Evolutionary conservation across 2,797 vertebrate species (phyloP).

Genomic region (Helicolenus hilgendorfi): DNA sequence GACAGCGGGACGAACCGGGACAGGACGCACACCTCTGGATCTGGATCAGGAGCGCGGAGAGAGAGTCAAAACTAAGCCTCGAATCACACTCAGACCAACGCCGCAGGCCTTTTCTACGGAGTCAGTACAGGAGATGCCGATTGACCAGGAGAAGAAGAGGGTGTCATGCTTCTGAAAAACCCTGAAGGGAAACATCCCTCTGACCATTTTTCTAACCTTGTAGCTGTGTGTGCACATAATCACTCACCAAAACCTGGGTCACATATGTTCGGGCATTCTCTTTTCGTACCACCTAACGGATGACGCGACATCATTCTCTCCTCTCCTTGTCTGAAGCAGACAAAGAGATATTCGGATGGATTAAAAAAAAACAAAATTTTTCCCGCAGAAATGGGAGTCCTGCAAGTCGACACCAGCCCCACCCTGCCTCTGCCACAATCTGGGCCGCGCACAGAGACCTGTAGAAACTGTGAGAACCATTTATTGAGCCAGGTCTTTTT

Average conservation of each 20-base stretch:
- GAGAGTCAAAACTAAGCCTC: constrained; percentile 28
- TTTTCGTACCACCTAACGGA: constrained; percentile 18
- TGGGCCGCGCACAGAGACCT: constrained; percentile 89
- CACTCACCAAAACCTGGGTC: constrained; percentile 40
- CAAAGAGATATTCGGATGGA: constrained; percentile 12
- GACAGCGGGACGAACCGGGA: not conserved
- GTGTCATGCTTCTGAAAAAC: not conserved
- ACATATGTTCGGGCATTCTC: constrained; percentile 59
- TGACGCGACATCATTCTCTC: constrained; percentile 10
- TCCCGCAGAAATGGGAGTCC: constrained; percentile 21
- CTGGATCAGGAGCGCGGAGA: constrained; percentile 24
- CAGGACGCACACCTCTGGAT: constrained; percentile 13
- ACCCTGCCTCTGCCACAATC: constrained; percentile 79
- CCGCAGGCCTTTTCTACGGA: constrained; percentile 19
- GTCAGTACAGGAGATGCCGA: not conserved
- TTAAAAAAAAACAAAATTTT: not conserved
- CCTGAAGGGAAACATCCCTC: constrained; percentile 19
- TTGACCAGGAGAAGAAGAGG: not conserved
- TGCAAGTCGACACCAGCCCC: constrained; percentile 40
- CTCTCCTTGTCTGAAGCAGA: constrained; percentile 30
- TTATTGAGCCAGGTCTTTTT: constrained; percentile 91
- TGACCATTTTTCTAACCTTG: constrained; percentile 36
- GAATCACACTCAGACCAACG: constrained; percentile 43
- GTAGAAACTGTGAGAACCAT: constrained; percentile 93
- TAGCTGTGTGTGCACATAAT: constrained; percentile 50